Base-by-base conservation (phyloP, 2,113 vertebrate species). In the Puntigrus tetrazona region DNA sequence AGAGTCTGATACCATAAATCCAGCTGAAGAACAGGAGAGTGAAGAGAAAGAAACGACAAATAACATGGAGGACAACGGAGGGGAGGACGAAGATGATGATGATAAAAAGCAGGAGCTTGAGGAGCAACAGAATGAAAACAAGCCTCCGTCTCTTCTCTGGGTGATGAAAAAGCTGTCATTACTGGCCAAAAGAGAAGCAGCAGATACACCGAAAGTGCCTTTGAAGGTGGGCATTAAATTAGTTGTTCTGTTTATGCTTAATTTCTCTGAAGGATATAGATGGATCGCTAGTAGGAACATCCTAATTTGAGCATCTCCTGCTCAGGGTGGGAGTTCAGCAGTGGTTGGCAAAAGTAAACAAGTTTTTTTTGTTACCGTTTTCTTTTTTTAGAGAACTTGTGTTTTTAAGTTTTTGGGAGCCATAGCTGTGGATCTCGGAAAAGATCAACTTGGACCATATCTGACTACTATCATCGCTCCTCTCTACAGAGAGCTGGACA, bases 381-480 rank as follows among this genome's bases (percentile, higher is more conserved):
- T 73, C 34, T 27, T 86, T 20, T 91, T 92, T 57, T 93, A 99
- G 98, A 96, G 98, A 94, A 97, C 93, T 0, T 98, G 97, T 79
- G 94, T 99, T 87, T 98, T 98, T 85, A 99, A 99, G 78, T 99
- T 99, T 90, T 92, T 99, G 4, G 98, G 97, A n/a, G 98, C 98
- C 0, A 91, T 96, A 1, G 95, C 96, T 0, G 90, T 99, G 89
- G 95, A 99, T 86, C 94, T 99, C 57, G 97, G 97, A n/a, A 91
- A 91, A 52, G 97, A 97, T 7, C 93, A 88, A 11, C 94, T 99
- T 1, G 90, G 92, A 45, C 96, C 96, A 0, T 99, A 97, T 72
- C 95, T 99, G 86, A 94, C 93, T 47, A 94, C 94, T 2, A 93
- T 99, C 89, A 94, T 99, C 63, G 87, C 93, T 0, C 97, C 98